phyloP scores from a whole-genome alignment of 2,113 vertebrate species.

The Stomatorhinus ivindoensis region DNA sequence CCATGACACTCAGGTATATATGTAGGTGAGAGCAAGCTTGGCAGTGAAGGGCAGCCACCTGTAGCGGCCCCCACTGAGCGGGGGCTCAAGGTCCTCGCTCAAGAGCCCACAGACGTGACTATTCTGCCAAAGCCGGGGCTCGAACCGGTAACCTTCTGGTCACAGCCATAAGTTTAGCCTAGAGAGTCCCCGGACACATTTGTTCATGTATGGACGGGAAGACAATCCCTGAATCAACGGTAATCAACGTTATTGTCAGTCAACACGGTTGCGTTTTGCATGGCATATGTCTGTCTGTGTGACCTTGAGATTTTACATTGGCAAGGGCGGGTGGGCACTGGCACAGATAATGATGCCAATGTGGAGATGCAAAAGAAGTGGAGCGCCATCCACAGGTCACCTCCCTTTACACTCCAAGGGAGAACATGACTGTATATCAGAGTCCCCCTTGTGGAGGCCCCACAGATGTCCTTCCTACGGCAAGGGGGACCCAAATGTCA shows the following conservation, averaged over 20 bases:
- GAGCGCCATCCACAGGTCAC: neutral
- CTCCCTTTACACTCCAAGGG: neutral
- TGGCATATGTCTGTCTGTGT: neutral
- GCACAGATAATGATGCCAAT: neutral
- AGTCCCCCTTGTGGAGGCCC: neutral
- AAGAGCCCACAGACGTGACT: neutral
- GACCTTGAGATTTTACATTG: neutral
- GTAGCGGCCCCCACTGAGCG: neutral
- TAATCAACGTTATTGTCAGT: neutral
- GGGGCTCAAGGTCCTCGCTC: neutral
- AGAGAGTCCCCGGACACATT: neutral
- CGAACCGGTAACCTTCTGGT: neutral
- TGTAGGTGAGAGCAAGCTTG: neutral
- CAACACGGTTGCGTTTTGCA: neutral
- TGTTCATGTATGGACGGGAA: neutral
- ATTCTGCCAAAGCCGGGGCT: neutral
- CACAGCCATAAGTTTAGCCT: neutral
- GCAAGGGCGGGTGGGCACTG: neutral
- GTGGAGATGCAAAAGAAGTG: neutral
- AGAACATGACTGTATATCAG: neutral
- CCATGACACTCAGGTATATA: neutral
- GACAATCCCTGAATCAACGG: neutral
- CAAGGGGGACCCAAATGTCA: slow-evolving; percentile 7
- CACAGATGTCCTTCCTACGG: neutral
- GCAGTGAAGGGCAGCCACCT: neutral